phyloP scores from a whole-genome alignment of 2,113 vertebrate genomes.

The Euleptes europaea region DNA sequence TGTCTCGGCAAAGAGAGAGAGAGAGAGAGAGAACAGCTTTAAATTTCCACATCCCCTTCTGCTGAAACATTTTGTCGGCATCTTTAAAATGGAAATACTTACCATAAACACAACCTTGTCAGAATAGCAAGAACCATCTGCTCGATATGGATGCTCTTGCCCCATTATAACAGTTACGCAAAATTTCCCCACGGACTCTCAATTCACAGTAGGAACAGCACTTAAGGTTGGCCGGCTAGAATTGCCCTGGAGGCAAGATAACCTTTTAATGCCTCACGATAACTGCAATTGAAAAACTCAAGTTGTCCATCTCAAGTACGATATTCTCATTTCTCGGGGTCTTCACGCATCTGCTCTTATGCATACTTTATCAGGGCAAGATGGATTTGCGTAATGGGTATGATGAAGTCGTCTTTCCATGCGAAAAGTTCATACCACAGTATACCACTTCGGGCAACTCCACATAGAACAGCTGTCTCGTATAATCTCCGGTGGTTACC shows the following conservation, averaged over 20 bases:
- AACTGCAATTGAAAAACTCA: not conserved
- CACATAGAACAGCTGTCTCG: not conserved
- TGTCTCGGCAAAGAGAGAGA: not conserved
- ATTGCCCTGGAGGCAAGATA: not conserved
- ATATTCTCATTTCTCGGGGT: not conserved
- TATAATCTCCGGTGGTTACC: not conserved
- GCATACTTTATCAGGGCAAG: not conserved
- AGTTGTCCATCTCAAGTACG: not conserved
- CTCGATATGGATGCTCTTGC: not conserved
- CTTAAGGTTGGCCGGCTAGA: not conserved
- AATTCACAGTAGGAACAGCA: conserved; percentile 2
- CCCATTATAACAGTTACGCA: not conserved
- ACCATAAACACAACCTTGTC: not conserved
- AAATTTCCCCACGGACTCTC: not conserved
- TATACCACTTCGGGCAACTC: not conserved
- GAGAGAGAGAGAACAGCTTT: not conserved
- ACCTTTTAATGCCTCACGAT: not conserved
- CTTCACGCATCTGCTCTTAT: not conserved
- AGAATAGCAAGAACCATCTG: conserved; percentile 4
- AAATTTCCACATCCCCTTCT: not conserved
- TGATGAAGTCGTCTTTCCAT: not conserved
- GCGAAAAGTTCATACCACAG: not conserved
- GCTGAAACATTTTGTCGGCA: not conserved
- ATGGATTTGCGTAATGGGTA: not conserved
- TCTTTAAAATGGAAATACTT: not conserved